These are phyloP conservation scores for Corythornis cristatus DNA, from an alignment of 2,113 vertebrate genomes.

Conservation along the genomic window DNA sequence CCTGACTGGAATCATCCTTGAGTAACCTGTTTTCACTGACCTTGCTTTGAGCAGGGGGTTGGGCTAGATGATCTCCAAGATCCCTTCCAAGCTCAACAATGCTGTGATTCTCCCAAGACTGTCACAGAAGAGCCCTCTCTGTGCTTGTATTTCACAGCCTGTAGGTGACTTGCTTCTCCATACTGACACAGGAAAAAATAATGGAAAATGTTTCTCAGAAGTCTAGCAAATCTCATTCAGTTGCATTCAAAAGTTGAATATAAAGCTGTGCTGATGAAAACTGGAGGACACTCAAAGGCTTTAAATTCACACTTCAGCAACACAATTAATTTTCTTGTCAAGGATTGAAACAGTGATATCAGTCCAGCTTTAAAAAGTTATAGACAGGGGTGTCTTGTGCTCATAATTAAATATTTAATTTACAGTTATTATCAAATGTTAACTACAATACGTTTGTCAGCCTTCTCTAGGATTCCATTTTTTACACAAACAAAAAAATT, in stretches of 20 bases:
- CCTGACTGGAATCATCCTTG: too few relatives aligned
- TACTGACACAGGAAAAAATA: not conserved
- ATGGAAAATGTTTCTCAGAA: not conserved
- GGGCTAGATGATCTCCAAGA: not conserved
- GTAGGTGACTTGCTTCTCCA: not conserved
- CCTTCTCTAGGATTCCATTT: not conserved
- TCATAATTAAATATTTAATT: constrained; percentile 13
- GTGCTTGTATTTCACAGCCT: not conserved
- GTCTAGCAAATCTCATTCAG: not conserved
- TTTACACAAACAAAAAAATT: not conserved
- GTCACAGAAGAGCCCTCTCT: not conserved
- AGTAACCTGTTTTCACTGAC: not conserved
- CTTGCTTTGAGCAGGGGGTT: too few relatives aligned
- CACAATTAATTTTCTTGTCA: constrained; percentile 13
- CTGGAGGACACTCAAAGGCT: not conserved
- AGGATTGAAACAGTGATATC: not conserved
- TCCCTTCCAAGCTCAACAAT: not conserved
- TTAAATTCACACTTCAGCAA: not conserved
- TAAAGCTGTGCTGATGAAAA: not conserved
- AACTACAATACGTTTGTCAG: not conserved
- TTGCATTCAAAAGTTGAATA: not conserved
- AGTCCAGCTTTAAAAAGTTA: not conserved
- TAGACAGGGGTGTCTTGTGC: not conserved
- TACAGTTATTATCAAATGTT: not conserved
- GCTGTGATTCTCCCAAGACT: not conserved